Base-by-base conservation (phyloP, 2,797 vertebrate genomes). In the Agapornis canus region DNA sequence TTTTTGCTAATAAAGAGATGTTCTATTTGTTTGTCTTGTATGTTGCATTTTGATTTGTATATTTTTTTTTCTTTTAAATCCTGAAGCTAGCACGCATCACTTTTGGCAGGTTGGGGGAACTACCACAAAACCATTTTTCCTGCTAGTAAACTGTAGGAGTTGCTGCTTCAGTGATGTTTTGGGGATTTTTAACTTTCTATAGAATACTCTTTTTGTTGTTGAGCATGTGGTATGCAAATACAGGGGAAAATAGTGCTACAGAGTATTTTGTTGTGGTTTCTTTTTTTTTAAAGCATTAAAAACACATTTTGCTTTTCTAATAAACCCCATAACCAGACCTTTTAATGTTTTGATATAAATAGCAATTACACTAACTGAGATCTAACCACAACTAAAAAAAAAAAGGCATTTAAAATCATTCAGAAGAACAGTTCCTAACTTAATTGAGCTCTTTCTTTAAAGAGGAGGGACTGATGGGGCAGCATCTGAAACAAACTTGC, bases 261-360 rank as follows among this genome's bases (percentile, higher is more conserved):
- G 23, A 89, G 66, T 83, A 84, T 92, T 96, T 92, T 93, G 94
- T 94, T 94, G 94, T 95, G 94, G 93, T 45, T 92, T 80, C 95
- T 57, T 45, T 92, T 45, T 92, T 80, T 95, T 95, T 94, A 54
- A 91, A 93, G 88, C 77, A 94, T 92, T 90, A 93, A 92, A 91
- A 91, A 87, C 86, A 86, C 92, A 87, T 84, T 97, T 97, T 94
- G 89, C 86, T 92, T 96, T 96, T 72, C 90, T 95, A 94, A 90
- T 94, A 92, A 97, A 87, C 76, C 86, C 49, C 82, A 83, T 93
- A 90, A 87, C 76, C 86, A 96, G 88, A 80, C 71, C 87, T 92
- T 92, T 88, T 94, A 94, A 92, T 93, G 94, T 88, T 92, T 94
- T 92, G 85, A 93, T 94, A 88, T 93, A 95, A 92, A 96, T 97